A percentile compares a stretch with the other conserved stretches of the same genome.
These are phyloP conservation scores for Colius striatus DNA, from an alignment of 2,113 vertebrate genomes.

Conservation along the genomic window DNA sequence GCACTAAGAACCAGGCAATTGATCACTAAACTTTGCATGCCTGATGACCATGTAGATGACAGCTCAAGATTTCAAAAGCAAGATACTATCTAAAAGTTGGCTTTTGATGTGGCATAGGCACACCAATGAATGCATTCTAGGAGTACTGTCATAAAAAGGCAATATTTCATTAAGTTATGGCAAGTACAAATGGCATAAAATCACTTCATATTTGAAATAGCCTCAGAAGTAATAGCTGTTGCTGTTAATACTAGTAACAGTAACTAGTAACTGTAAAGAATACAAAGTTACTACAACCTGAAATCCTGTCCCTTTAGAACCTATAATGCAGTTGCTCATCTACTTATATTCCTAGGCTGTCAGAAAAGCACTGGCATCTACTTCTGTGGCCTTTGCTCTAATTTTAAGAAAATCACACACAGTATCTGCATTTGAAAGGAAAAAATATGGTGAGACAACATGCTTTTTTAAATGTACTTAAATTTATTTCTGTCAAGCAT, in stretches of 20 bases:
- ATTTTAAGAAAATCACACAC: not conserved
- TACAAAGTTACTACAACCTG: not conserved
- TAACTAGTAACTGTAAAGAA: not conserved
- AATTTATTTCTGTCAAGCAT: not conserved
- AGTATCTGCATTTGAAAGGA: not conserved
- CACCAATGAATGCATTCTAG: not conserved
- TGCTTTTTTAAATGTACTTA: not conserved
- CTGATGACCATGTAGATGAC: not conserved
- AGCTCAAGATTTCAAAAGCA: not conserved
- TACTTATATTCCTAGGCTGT: not conserved
- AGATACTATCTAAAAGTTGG: not conserved
- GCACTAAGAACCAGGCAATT: not conserved
- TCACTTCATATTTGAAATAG: not conserved
- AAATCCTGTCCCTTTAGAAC: not conserved
- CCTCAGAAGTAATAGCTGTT: not conserved
- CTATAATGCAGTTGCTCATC: not conserved
- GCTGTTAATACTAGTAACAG: not conserved
- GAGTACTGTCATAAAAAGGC: not conserved
- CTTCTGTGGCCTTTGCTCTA: not conserved
- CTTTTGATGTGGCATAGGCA: fast-evolving
- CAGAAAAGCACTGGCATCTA: not conserved
- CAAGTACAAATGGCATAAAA: not conserved
- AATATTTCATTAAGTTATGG: not conserved
- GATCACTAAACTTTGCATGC: not conserved
- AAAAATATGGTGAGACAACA: not conserved